Evolutionary conservation across 2,113 vertebrate species (phyloP).

Genomic region (Etheostoma cragini): DNA sequence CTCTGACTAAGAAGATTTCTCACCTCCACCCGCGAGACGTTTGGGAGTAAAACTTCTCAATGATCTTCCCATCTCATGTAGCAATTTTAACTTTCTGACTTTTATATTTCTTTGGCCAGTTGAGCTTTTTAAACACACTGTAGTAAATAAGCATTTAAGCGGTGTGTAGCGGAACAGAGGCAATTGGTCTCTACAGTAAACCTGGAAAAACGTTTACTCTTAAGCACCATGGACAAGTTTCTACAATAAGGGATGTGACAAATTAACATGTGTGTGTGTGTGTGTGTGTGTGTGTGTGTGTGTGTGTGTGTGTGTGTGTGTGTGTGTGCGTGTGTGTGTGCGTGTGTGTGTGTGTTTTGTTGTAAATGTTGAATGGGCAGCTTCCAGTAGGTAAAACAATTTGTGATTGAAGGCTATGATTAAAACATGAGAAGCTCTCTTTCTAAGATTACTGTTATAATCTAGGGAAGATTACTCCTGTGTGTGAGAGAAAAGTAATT

Average conservation of each 20-base stretch:
- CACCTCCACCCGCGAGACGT: neutral
- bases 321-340: neutral
- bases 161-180: neutral
- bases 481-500: constrained; percentile 17
- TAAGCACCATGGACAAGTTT: neutral
- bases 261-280: neutral
- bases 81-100: neutral
- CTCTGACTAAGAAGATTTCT: neutral
- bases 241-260: constrained; percentile 2
- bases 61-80: neutral
- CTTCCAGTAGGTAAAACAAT: constrained; percentile 26
- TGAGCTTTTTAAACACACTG: neutral
- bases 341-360: neutral
- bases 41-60: neutral
- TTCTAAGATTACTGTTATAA: constrained; percentile 21
- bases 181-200: neutral
- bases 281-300: neutral
- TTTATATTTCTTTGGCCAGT: neutral
- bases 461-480: neutral
- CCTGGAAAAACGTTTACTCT: neutral
- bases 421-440: constrained; percentile 25
- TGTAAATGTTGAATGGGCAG: neutral
- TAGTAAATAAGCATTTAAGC: neutral
- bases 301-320: neutral
- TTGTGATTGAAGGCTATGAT: constrained; percentile 3